Base-by-base conservation (phyloP, 2,888 invertebrate genomes). In the Drosophila tanythrix region DNA sequence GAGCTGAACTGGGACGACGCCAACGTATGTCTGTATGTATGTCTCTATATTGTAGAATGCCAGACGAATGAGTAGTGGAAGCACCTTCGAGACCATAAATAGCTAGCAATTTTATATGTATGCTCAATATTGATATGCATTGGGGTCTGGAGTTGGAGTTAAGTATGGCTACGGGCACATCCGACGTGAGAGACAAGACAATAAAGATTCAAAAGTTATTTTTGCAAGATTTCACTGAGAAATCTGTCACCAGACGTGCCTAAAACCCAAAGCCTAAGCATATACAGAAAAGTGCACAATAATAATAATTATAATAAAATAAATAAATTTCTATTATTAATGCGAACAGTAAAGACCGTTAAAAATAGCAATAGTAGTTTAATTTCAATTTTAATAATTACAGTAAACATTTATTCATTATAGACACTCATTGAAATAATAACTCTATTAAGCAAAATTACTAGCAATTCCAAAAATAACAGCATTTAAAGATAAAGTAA, bases 1-100 rank as follows among this genome's bases (percentile, higher is more conserved):
- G 31, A 43, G 62, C 69, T 61, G 63, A 87, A 76, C 84, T 89
- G 74, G 81, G 79, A 72, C 87, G 80, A 74, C 68, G 71, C 73
- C 72, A 72, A 77, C 67, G 58, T 57, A 15, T 38, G 38, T n/a
- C 38, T 40, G 38, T 40, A n/a, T 40, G 10, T n/a, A 4, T 4
- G 46, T 46, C 46, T 46, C 15, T 15, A n/a, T n/a, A 55, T 29
- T 40, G 43, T 70, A 59, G 74, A 82, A 82, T 89, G 83, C 70
- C 87, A 81, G 55, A 46, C 57, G 79, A 74, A 70, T 81, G 82
- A 76, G 65, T 74, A 70, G 73, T 79, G 56, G 61, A 67, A 61
- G 64, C 76, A 72, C 52, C 76, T 60, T 51, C 64, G 46, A 59
- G 55, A 55, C 72, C 72, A 72, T 50, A 72, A 58, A 59, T 50